These are phyloP conservation scores for Echeneis naucrates DNA, from an alignment of 2,797 vertebrate genomes.

Conservation along the genomic window DNA sequence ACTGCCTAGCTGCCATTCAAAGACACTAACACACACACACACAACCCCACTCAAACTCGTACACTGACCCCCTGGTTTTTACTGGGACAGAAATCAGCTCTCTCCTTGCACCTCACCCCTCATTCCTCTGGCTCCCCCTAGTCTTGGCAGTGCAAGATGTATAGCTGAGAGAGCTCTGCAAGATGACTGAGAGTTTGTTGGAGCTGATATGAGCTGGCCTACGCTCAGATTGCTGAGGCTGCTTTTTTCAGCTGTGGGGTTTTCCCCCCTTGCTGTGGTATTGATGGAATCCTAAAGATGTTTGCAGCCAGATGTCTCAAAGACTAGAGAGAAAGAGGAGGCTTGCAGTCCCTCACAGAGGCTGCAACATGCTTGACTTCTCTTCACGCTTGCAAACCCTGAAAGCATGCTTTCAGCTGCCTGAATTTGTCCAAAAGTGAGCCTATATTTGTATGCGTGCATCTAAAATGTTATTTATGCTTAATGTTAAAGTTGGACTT, in stretches of 20 bases:
- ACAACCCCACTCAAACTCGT: constrained; percentile 20
- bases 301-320: constrained; percentile 73
- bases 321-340: constrained; percentile 45
- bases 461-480: constrained; percentile 14
- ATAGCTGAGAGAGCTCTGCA: constrained; percentile 41
- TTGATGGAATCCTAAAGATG: constrained; percentile 79
- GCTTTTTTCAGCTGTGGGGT: constrained; percentile 73
- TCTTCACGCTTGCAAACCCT: constrained; percentile 32
- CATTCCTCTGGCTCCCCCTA: constrained; percentile 45
- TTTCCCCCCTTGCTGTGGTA: constrained; percentile 72
- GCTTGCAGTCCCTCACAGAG: constrained; percentile 19
- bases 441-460: not conserved
- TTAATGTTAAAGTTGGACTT: not conserved
- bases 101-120: constrained; percentile 57
- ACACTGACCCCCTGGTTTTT: constrained; percentile 38
- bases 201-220: constrained; percentile 58
- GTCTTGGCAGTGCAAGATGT: constrained; percentile 57
- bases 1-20: constrained; percentile 60
- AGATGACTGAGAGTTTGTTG: constrained; percentile 61
- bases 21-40: constrained; percentile 25
- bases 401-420: constrained; percentile 16
- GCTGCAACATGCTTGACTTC: constrained; percentile 36
- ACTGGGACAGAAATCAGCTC: constrained; percentile 44
- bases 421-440: constrained; percentile 22
- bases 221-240: constrained; percentile 67